Base-by-base conservation (phyloP, 2,888 invertebrate species). In the Aleiodes leptofemur region DNA sequence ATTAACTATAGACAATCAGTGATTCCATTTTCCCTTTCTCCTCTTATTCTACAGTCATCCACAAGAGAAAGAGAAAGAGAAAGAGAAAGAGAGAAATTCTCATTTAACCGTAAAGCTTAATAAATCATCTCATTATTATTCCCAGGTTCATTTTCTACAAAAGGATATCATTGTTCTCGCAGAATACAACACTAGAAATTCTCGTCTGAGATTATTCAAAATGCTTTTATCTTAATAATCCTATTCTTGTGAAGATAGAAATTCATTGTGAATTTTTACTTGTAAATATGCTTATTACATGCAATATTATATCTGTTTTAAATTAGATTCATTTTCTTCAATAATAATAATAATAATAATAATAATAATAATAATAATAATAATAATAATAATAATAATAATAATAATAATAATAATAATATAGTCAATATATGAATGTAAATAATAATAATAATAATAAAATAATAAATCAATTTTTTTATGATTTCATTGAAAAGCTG, bases 101-200 rank as follows among this genome's bases (percentile, higher is more conserved):
- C 72, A 72, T 72, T 38, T 66, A 23, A 38, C 64, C 14, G 43
- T 43, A 43, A 23, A 23, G 64, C 64, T 64, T 64, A 64, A 64
- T 64, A 64, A 64, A 64, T 64, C 64, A 64, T 64, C 64, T 64
- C 64, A 64, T 64, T 64, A 61, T 61, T 61, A 64, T 64, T 64
- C 64, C 48, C 48, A n/a, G 48, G 48, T 14, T 43, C 29, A 43
- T 43, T 48, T 64, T 53, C 55, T 50, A 50, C 57, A 38, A 16
- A 23, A 53, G 53, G 48, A 53, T 51, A 72, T 72, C 64, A 48
- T 72, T 66, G 55, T 72, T 55, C 43, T 43, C 9, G 55, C 23
- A 38, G 72, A 29, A 16, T 34, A 76, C 55, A 68, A 76, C 57
- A 76, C 72, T 61, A 72, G 69, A 72, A 34, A 57, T 61, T 69